phyloP scores from a whole-genome alignment of 2,797 vertebrate genomes.

The Macrochelys suwanniensis region DNA sequence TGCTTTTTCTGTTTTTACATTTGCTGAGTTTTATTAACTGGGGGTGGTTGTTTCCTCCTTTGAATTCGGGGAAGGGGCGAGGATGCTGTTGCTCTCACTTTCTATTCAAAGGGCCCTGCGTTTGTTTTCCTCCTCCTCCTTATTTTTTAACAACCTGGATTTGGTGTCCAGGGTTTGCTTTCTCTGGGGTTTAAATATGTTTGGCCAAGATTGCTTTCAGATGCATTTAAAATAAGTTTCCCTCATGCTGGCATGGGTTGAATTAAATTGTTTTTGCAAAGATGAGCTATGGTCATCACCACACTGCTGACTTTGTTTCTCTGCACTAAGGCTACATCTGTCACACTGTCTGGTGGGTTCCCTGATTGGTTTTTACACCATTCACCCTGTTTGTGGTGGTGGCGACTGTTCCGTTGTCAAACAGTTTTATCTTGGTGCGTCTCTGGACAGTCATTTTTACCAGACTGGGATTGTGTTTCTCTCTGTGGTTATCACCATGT shows the following conservation, averaged over 20 bases:
- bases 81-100: background rate
- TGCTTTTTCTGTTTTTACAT: conserved; percentile 57
- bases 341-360: background rate
- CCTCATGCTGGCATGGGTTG: background rate
- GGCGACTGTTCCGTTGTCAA: background rate
- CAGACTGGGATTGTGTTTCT: background rate
- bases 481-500: background rate
- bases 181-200: background rate
- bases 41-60: conserved; percentile 51
- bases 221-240: conserved; percentile 7
- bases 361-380: background rate
- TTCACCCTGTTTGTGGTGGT: background rate
- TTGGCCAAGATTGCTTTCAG: background rate
- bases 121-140: background rate
- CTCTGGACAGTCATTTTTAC: background rate
- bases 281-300: background rate
- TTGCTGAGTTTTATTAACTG: conserved; percentile 48
- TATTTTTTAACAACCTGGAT: background rate
- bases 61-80: conserved; percentile 12
- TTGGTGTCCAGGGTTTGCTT: conserved; percentile 31
- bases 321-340: background rate
- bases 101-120: background rate
- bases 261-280: background rate
- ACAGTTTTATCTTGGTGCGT: background rate
- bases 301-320: background rate